A percentile compares a stretch with the other conserved stretches of the same genome.
Conservation (phyloP, 2,888 invertebrate genomes). For the Cyrtodaria siliqua region DNA sequence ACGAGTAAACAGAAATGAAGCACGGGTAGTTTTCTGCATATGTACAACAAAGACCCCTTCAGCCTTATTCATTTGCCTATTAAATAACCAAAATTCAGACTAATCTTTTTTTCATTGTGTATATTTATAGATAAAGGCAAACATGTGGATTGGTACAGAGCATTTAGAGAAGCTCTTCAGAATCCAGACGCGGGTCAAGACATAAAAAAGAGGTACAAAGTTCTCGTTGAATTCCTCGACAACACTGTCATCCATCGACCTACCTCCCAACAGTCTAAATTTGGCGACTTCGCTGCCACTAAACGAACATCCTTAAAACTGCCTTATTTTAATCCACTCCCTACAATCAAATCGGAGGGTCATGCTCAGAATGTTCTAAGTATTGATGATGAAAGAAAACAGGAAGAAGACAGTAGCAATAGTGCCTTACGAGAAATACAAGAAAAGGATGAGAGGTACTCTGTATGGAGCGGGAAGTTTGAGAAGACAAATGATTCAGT, state of each 20-base stretch:
- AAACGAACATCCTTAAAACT: slow-evolving; percentile 56
- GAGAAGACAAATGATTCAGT: slow-evolving; percentile 70
- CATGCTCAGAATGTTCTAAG: slow-evolving; percentile 67
- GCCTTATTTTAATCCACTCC: slow-evolving; percentile 76
- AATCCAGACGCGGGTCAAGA: slow-evolving; percentile 76
- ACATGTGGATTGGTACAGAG: slow-evolving; percentile 80
- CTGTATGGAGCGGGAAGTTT: slow-evolving; percentile 59
- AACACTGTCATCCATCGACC: slow-evolving; percentile 83
- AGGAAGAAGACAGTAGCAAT: slow-evolving; percentile 31
- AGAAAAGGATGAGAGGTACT: slow-evolving; percentile 66
- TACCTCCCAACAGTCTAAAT: slow-evolving; percentile 73
- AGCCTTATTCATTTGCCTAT: too few species aligned
- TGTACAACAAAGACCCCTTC: too few species aligned
- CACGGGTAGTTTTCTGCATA: too few species aligned
- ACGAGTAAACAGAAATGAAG: too few species aligned
- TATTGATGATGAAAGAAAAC: slow-evolving; percentile 64
- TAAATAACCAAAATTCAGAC: too few species aligned
- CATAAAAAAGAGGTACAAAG: slow-evolving; percentile 73
- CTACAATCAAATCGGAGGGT: slow-evolving; percentile 64
- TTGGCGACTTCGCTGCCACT: slow-evolving; percentile 60
- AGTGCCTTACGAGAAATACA: slow-evolving; percentile 52
- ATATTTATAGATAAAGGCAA: slow-evolving; percentile 72
- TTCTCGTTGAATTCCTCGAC: slow-evolving; percentile 82
- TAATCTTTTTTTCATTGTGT: too few species aligned
- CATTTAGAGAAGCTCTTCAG: slow-evolving; percentile 76